phyloP scores from a whole-genome alignment of 2,797 vertebrate species.

The Sciurus carolinensis region DNA sequence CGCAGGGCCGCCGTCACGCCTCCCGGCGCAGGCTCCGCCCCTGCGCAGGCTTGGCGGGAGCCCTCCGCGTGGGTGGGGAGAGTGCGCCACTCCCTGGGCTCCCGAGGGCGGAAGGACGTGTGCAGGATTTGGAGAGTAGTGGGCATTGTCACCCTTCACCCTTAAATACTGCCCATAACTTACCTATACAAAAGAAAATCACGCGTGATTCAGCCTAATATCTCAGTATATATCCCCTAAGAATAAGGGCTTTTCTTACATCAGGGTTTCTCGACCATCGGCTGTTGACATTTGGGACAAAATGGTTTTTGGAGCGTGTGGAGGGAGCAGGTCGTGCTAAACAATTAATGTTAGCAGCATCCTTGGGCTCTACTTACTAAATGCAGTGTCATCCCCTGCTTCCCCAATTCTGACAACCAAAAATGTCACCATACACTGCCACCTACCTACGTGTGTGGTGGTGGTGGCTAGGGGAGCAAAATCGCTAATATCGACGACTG shows the following conservation, averaged over 20 bases:
- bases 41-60: rapidly evolving
- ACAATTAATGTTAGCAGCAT: neutral
- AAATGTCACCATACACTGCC: neutral
- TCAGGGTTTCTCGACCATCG: neutral
- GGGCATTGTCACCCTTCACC: neutral
- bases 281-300: rapidly evolving
- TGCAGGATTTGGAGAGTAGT: neutral
- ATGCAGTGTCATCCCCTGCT: neutral
- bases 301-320: neutral
- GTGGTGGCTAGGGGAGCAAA: neutral
- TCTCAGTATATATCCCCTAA: neutral
- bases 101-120: rapidly evolving
- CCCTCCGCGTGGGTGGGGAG: rapidly evolving
- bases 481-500: rapidly evolving
- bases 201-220: neutral
- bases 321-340: neutral
- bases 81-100: neutral
- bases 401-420: neutral
- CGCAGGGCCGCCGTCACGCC: neutral
- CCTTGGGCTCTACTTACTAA: neutral
- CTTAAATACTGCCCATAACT: neutral
- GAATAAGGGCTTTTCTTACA: neutral
- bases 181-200: neutral
- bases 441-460: neutral
- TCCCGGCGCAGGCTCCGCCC: neutral